phyloP scores from a whole-genome alignment of 2,113 vertebrate species.

The Corapipo altera region DNA sequence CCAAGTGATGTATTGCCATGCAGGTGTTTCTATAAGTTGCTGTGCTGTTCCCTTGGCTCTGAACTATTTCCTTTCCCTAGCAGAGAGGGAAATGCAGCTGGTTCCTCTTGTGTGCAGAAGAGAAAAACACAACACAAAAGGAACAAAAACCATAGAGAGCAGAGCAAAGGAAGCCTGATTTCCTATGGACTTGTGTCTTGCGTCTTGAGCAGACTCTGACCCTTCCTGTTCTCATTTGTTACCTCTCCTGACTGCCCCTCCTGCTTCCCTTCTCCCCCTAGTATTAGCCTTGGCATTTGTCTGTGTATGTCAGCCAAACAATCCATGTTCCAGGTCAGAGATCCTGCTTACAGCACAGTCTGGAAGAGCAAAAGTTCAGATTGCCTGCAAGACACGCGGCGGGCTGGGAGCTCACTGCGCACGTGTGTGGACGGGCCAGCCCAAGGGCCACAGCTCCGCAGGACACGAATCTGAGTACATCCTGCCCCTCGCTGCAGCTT shows the following conservation, averaged over 20 bases:
- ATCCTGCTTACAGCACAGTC: not conserved
- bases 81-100: constrained; percentile 44
- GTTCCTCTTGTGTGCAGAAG: constrained; percentile 14
- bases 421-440: rapidly evolving
- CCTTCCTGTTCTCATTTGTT: constrained; percentile 23
- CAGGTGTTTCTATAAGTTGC: constrained; percentile 43
- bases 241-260: not conserved
- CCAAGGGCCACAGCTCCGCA: not conserved
- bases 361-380: constrained; percentile 41
- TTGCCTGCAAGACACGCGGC: not conserved
- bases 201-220: constrained; percentile 2
- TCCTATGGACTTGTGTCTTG: constrained; percentile 41
- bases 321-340: not conserved
- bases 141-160: constrained; percentile 10
- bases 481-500: not conserved
- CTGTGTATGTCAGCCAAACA: constrained; percentile 20
- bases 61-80: constrained; percentile 41
- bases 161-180: constrained; percentile 45
- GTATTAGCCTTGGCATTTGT: constrained; percentile 24
- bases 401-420: rapidly evolving
- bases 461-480: not conserved
- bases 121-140: constrained; percentile 43
- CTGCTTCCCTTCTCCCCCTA: constrained; percentile 6
- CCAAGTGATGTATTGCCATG: not conserved
- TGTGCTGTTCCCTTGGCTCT: constrained; percentile 30